Conservation (phyloP, 92 coral and sea anemone genomes). For the Parazoanthus darwini region DNA sequence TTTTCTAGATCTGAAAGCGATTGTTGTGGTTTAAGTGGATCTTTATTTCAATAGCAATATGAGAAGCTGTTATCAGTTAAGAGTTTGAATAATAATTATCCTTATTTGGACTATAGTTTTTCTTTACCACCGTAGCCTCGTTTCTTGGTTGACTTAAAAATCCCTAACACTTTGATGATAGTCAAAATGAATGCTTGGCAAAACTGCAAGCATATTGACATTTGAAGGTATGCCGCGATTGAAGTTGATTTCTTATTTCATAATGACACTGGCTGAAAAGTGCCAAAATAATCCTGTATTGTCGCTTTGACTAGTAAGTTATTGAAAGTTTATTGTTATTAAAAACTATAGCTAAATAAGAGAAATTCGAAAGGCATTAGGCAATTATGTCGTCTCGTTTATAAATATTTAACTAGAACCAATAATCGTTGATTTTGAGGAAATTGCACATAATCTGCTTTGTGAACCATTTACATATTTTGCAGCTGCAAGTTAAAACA, state of each 20-base stretch:
- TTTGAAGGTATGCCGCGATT: background rate
- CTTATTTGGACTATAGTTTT: background rate
- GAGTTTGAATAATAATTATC: conserved; percentile 8
- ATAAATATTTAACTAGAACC: conserved; percentile 42
- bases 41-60: background rate
- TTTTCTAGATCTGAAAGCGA: background rate
- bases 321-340: conserved; percentile 37
- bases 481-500: conserved; percentile 34
- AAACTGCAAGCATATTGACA: background rate
- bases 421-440: conserved; percentile 33
- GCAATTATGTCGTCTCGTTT: conserved; percentile 31
- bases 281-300: conserved; percentile 19
- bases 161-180: background rate
- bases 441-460: conserved; percentile 14
- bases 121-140: background rate
- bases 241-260: background rate
- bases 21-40: background rate
- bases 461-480: conserved; percentile 30
- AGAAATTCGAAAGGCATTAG: conserved; percentile 39
- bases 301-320: conserved; percentile 5
- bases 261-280: conserved; percentile 2
- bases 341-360: conserved; percentile 26
- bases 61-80: conserved; percentile 10
- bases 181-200: background rate
- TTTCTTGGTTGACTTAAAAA: background rate